Conservation (phyloP, 2,797 vertebrate species). For the Platyrinchus mystaceus region DNA sequence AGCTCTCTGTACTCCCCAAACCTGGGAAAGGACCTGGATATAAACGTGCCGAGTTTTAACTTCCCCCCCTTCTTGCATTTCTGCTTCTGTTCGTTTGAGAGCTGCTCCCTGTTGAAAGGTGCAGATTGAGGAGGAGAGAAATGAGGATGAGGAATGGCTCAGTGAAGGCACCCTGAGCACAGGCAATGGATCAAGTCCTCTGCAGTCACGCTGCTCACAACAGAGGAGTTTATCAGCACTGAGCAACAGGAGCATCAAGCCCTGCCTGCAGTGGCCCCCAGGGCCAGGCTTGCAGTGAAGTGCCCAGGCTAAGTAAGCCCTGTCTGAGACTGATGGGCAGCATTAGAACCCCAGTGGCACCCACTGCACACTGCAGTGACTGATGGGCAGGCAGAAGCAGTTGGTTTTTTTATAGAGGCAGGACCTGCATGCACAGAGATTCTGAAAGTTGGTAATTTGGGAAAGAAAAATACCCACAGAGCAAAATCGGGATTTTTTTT, state of each 20-base stretch:
- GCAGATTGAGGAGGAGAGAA: neutral
- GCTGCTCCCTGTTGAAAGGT: neutral
- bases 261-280: accelerated
- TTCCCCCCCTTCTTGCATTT: neutral
- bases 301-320: neutral
- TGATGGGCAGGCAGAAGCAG: neutral
- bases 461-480: neutral
- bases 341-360: neutral
- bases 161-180: neutral
- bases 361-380: accelerated
- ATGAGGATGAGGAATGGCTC: neutral
- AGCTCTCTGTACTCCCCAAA: neutral
- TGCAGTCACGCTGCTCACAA: too few relatives aligned
- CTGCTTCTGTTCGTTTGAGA: neutral
- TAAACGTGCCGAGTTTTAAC: neutral
- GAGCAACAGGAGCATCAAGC: neutral
- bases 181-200: neutral
- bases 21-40: neutral
- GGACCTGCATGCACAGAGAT: neutral
- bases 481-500: neutral
- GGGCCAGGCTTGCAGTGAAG: neutral
- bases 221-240: neutral
- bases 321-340: accelerated
- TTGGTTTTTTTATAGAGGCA: neutral
- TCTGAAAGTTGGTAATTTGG: neutral